Evolutionary conservation across 1,140 invertebrate genomes (phyloP).

Genomic region (Tetragonula clypearis): DNA sequence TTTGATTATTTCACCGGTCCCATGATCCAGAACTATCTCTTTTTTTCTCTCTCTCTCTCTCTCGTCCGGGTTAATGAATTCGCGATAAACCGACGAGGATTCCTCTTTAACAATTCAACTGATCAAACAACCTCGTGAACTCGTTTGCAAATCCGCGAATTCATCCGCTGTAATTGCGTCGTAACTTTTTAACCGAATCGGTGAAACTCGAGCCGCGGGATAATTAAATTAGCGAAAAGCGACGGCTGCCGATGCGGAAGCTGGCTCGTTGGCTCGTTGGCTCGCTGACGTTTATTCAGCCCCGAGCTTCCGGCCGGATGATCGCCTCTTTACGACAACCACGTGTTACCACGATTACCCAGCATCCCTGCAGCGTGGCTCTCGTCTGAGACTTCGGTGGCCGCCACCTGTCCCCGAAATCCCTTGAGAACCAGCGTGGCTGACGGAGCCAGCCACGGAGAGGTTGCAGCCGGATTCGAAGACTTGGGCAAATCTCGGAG

Average conservation of each 20-base stretch:
- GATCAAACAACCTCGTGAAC: neutral
- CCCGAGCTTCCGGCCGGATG: slow-evolving; percentile 52
- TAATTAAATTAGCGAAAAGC: slow-evolving; percentile 47
- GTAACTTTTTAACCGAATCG: slow-evolving; percentile 3
- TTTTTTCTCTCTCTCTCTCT: neutral
- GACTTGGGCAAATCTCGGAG: slow-evolving; percentile 43
- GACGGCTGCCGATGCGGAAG: slow-evolving; percentile 4
- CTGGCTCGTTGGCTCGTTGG: neutral
- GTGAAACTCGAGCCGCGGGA: neutral
- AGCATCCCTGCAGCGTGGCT: slow-evolving; percentile 65
- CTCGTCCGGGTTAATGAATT: neutral
- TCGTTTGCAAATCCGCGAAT: neutral
- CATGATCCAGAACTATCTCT: neutral
- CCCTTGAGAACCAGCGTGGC: slow-evolving; percentile 37
- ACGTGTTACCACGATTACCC: slow-evolving; percentile 63
- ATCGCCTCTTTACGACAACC: slow-evolving; percentile 65
- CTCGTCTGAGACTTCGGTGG: slow-evolving; percentile 56
- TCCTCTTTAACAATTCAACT: neutral
- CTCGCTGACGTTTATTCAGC: slow-evolving; percentile 27
- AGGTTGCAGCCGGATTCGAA: neutral
- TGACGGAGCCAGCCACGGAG: neutral
- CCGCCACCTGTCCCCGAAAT: slow-evolving; percentile 67
- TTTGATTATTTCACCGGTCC: neutral
- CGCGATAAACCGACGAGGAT: neutral
- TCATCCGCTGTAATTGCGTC: neutral